These are phyloP conservation scores for Echinarachnius parma DNA, from an alignment of 53 echinoderm and acorn worm species.

Conservation along the genomic window DNA sequence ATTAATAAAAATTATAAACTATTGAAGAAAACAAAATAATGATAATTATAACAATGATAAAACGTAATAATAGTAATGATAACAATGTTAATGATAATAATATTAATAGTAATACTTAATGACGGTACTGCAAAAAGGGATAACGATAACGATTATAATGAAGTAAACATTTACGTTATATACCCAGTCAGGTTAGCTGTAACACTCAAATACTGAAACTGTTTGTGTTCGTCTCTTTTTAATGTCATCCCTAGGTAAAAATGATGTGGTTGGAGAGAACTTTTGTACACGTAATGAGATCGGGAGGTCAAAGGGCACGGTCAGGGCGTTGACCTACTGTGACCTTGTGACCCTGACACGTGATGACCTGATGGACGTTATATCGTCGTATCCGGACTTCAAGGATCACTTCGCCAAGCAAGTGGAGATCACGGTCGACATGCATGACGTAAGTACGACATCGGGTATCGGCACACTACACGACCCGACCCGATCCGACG, in stretches of 20 bases:
- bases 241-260: conserved; percentile 61
- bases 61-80: too few species aligned
- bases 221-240: background rate
- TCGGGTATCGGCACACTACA: too few species aligned
- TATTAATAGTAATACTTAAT: too few species aligned
- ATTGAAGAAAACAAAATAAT: too few species aligned
- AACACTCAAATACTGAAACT: background rate
- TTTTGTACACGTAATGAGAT: conserved; percentile 71
- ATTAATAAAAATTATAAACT: too few species aligned
- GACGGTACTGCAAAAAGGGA: too few species aligned
- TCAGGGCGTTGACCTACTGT: conserved; percentile 95
- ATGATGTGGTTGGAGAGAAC: conserved; percentile 98
- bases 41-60: too few species aligned
- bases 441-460: conserved; percentile 79
- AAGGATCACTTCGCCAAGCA: conserved; percentile 77
- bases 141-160: too few species aligned
- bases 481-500: too few species aligned
- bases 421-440: conserved; percentile 86
- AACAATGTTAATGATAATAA: too few species aligned
- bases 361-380: conserved; percentile 82
- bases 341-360: conserved; percentile 86
- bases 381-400: conserved; percentile 85
- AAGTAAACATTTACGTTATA: too few species aligned
- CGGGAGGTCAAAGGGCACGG: conserved; percentile 95
- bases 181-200: too few species aligned